phyloP scores from a whole-genome alignment of 2,113 vertebrate species.

The Pangasianodon hypophthalmus region DNA sequence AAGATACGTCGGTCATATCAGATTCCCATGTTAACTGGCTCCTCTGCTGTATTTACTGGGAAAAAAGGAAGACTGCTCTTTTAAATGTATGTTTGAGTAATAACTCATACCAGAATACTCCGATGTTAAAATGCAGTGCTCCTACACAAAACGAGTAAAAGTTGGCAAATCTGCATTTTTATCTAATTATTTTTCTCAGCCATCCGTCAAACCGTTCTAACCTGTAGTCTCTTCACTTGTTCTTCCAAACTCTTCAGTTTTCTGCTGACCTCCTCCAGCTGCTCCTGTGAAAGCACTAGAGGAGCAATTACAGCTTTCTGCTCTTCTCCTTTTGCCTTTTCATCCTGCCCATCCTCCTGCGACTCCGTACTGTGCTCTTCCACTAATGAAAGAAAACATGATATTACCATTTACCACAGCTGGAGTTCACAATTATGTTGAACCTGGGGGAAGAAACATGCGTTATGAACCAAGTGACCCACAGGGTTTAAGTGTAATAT shows the following conservation, averaged over 20 bases:
- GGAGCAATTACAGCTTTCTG: slow-evolving; percentile 62
- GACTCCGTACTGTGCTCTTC: slow-evolving; percentile 54
- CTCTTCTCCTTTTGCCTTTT: slow-evolving; percentile 46
- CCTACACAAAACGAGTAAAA: background rate
- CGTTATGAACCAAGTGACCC: background rate
- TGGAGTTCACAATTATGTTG: background rate
- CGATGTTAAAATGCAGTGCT: background rate
- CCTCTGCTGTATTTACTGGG: background rate
- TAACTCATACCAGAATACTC: background rate
- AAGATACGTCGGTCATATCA: background rate
- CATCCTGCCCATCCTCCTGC: slow-evolving; percentile 48
- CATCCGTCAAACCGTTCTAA: slow-evolving; percentile 53
- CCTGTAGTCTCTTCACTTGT: slow-evolving; percentile 79
- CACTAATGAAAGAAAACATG: slow-evolving; percentile 51
- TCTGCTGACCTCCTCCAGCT: slow-evolving; percentile 71
- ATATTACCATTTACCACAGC: background rate
- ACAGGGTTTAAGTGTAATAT: background rate
- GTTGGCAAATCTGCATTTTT: background rate
- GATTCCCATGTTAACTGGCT: background rate
- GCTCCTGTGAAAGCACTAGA: slow-evolving; percentile 70
- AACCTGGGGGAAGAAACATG: background rate
- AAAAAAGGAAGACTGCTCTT: background rate
- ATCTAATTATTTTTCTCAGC: background rate
- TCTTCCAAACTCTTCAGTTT: slow-evolving; percentile 77
- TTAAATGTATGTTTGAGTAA: background rate